phyloP scores from a whole-genome alignment of 1,140 invertebrate genomes.

The Daktulosphaira vitifoliae region DNA sequence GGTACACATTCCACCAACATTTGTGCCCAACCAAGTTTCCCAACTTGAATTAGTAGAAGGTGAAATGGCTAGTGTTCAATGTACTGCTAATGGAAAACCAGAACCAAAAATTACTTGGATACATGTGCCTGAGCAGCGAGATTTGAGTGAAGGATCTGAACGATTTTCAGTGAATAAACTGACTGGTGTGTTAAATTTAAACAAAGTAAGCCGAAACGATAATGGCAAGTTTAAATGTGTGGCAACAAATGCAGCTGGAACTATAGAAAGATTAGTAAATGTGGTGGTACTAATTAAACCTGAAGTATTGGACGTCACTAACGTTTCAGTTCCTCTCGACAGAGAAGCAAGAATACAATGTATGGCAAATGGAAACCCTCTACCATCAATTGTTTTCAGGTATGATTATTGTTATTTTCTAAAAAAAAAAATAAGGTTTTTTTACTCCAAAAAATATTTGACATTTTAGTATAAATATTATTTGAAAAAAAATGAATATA shows the following conservation, averaged over 20 bases:
- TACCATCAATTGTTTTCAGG: constrained; percentile 64
- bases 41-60: constrained; percentile 65
- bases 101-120: constrained; percentile 73
- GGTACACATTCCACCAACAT: constrained; percentile 68
- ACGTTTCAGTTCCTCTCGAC: constrained; percentile 58
- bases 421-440: no score
- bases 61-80: constrained; percentile 60
- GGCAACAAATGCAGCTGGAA: constrained; percentile 71
- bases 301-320: constrained; percentile 65
- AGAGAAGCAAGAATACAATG: constrained; percentile 60
- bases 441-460: no score
- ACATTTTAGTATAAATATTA: no score
- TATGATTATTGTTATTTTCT: no score
- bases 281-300: constrained; percentile 64
- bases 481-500: no score
- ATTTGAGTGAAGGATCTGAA: constrained; percentile 55
- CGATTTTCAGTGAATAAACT: constrained; percentile 64
- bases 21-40: constrained; percentile 49
- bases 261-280: constrained; percentile 52
- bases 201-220: constrained; percentile 65
- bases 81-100: constrained; percentile 72
- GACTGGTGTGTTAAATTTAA: constrained; percentile 61
- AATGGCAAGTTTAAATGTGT: constrained; percentile 71
- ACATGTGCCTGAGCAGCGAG: constrained; percentile 45
- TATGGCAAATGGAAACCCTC: constrained; percentile 64